Evolutionary conservation across 2,888 invertebrate species (phyloP).

Genomic region (Acleris emargana): DNA sequence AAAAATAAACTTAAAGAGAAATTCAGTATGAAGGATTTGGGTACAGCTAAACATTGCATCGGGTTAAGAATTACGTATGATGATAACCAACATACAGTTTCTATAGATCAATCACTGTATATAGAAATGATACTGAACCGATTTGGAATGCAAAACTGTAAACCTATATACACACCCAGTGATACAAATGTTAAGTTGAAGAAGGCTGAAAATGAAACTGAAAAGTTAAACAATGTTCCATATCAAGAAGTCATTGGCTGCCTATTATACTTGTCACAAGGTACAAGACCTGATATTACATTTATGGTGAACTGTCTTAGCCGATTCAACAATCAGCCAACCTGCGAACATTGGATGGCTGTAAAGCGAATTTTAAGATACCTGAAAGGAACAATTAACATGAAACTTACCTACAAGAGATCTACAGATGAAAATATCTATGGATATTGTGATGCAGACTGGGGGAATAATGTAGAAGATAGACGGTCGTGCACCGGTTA

Average conservation of each 20-base stretch:
- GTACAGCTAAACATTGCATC: slow-evolving; percentile 37
- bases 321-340: neutral
- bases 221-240: slow-evolving; percentile 19
- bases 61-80: slow-evolving; percentile 37
- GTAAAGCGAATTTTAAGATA: neutral
- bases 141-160: slow-evolving; percentile 39
- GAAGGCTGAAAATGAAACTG: slow-evolving; percentile 17
- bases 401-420: neutral
- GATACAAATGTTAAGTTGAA: slow-evolving; percentile 34
- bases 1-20: neutral
- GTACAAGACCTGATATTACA: slow-evolving; percentile 2
- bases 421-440: neutral
- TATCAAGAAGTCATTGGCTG: slow-evolving; percentile 28
- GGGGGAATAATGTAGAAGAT: neutral
- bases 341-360: neutral
- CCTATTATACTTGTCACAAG: slow-evolving; percentile 4
- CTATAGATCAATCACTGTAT: slow-evolving; percentile 37
- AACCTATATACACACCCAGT: slow-evolving; percentile 34
- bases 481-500: slow-evolving; percentile 32
- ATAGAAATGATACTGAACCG: slow-evolving; percentile 29
- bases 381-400: neutral
- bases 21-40: slow-evolving; percentile 39
- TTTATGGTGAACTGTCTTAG: neutral
- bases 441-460: slow-evolving; percentile 11
- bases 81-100: slow-evolving; percentile 18